Conservation (phyloP, 2,797 vertebrate species). For the Sebastes diploproa region DNA sequence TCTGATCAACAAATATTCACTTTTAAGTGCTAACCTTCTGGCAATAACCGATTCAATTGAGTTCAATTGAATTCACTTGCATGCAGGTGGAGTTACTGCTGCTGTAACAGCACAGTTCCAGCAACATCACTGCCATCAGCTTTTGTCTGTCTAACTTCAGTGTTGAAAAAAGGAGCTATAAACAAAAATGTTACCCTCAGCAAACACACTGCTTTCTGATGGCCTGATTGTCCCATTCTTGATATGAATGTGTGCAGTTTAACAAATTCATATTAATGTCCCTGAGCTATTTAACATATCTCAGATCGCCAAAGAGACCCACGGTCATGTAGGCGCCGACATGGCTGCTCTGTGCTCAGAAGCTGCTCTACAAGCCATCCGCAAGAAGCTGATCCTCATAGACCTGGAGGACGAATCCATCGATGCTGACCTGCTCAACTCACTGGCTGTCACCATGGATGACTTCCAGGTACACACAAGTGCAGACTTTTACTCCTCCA, state of each 20-base stretch:
- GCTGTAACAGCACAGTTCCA: background rate
- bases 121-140: background rate
- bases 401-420: slow-evolving; percentile 95
- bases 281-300: background rate
- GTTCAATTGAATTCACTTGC: background rate
- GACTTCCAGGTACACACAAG: slow-evolving; percentile 88
- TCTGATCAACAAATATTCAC: background rate
- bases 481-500: background rate
- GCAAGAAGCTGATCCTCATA: slow-evolving; percentile 97
- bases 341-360: slow-evolving; percentile 95
- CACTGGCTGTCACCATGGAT: slow-evolving; percentile 96
- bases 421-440: slow-evolving; percentile 95
- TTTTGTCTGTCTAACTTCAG: background rate
- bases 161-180: background rate
- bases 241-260: background rate
- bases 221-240: background rate
- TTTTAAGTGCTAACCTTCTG: background rate
- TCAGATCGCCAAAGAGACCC: slow-evolving; percentile 93
- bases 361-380: slow-evolving; percentile 94
- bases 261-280: background rate
- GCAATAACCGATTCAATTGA: background rate
- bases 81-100: background rate
- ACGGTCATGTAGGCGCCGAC: slow-evolving; percentile 94
- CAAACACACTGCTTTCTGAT: background rate
- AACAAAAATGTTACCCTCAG: background rate